These are phyloP conservation scores for Pterostichus madidus DNA, from an alignment of 2,888 invertebrate species.

Conservation along the genomic window DNA sequence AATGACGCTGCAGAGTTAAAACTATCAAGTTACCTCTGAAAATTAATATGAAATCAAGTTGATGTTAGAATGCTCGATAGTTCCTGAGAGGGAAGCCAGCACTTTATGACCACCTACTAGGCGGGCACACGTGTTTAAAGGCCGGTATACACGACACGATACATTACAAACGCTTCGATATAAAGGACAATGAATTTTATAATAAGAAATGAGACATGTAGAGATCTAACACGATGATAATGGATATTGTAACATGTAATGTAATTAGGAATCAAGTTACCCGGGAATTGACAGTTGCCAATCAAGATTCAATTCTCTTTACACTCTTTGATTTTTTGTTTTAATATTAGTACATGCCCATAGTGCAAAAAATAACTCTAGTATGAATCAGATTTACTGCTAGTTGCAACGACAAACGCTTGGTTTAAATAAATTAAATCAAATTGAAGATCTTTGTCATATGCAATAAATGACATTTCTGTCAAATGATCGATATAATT, in stretches of 20 bases:
- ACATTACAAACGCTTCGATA: constrained; percentile 25
- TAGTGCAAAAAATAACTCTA: background rate
- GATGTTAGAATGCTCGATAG: constrained; percentile 41
- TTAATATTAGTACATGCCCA: background rate
- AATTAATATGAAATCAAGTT: constrained; percentile 65
- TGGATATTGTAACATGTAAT: constrained; percentile 54
- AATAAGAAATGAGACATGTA: constrained; percentile 53
- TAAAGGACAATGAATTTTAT: constrained; percentile 59
- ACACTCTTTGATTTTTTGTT: background rate
- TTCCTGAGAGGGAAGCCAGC: constrained; percentile 57
- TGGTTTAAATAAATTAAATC: no score
- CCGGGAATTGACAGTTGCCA: constrained; percentile 52
- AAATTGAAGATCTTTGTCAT: no score
- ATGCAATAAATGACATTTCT: no score
- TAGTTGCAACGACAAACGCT: no score
- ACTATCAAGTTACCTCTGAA: constrained; percentile 60
- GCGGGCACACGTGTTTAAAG: constrained; percentile 53
- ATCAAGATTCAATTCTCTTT: constrained; percentile 33
- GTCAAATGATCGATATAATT: no score
- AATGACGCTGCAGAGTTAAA: constrained; percentile 57
- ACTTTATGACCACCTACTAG: constrained; percentile 61
- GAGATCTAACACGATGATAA: constrained; percentile 33
- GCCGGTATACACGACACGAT: constrained; percentile 36
- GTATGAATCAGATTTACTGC: background rate
- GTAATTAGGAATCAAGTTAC: constrained; percentile 61